phyloP scores from a whole-genome alignment of 2,113 vertebrate species.

The Psittacus erithacus region DNA sequence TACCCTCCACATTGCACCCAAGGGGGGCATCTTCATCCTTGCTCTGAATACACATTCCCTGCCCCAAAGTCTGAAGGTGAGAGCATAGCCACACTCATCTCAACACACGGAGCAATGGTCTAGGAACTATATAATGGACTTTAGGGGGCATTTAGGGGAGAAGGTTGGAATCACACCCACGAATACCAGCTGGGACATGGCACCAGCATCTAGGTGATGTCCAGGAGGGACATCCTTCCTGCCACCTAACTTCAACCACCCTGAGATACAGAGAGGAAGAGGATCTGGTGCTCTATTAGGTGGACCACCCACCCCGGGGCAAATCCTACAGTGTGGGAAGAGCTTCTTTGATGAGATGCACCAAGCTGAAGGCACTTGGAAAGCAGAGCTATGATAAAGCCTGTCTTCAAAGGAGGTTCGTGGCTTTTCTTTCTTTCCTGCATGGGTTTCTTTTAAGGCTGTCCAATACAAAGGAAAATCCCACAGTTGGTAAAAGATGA shows the following conservation, averaged over 20 bases:
- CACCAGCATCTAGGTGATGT: not conserved
- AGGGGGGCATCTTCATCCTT: fast-evolving
- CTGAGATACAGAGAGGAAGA: not conserved
- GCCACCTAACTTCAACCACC: not conserved
- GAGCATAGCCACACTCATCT: not conserved
- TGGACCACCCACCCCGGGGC: fast-evolving
- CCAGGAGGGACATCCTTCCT: not conserved
- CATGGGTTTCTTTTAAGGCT: not conserved
- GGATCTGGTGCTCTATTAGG: not conserved
- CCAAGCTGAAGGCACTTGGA: not conserved
- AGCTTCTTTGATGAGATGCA: not conserved
- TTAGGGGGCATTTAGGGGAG: not conserved
- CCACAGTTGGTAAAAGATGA: constrained; percentile 1
- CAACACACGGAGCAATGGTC: fast-evolving
- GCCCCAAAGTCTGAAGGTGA: not conserved
- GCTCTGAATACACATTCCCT: fast-evolving
- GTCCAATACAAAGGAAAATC: not conserved
- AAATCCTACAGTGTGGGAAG: not conserved
- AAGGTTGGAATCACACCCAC: not conserved
- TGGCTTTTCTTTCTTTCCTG: not conserved
- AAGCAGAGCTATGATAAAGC: not conserved
- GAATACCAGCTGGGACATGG: not conserved
- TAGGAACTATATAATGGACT: not conserved
- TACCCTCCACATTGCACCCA: fast-evolving
- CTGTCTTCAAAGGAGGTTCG: not conserved